These are phyloP conservation scores for Tribolium castaneum DNA, from an alignment of 1,140 invertebrate species.

Conservation along the genomic window DNA sequence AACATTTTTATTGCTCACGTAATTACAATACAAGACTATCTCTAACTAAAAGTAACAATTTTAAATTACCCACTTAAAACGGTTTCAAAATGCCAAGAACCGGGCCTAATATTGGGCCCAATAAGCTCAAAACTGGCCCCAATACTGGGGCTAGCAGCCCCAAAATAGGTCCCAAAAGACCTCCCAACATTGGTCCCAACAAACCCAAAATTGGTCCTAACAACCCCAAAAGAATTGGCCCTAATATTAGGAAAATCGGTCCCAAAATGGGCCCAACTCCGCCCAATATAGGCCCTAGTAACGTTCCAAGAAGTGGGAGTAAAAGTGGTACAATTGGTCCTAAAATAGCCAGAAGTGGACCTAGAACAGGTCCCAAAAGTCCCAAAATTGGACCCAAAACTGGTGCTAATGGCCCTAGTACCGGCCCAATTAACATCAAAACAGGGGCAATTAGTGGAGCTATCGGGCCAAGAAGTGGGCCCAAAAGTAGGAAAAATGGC, in stretches of 20 bases:
- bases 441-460: neutral
- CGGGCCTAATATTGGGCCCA: neutral
- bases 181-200: neutral
- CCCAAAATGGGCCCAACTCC: neutral
- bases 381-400: neutral
- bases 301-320: neutral
- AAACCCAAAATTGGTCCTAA: neutral
- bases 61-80: constrained; percentile 4
- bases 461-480: neutral
- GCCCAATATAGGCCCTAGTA: neutral
- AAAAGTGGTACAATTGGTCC: neutral
- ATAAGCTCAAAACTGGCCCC: neutral
- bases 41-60: neutral
- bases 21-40: neutral
- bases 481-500: neutral
- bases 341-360: neutral
- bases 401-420: neutral
- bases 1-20: neutral
- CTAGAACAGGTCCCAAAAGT: neutral
- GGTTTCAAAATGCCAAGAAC: neutral
- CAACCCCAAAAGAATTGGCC: neutral
- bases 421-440: neutral
- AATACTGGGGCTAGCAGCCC: neutral
- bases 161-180: neutral
- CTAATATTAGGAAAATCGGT: neutral